These are phyloP conservation scores for Chitala chitala DNA, from an alignment of 2,113 vertebrate species.

Conservation along the genomic window DNA sequence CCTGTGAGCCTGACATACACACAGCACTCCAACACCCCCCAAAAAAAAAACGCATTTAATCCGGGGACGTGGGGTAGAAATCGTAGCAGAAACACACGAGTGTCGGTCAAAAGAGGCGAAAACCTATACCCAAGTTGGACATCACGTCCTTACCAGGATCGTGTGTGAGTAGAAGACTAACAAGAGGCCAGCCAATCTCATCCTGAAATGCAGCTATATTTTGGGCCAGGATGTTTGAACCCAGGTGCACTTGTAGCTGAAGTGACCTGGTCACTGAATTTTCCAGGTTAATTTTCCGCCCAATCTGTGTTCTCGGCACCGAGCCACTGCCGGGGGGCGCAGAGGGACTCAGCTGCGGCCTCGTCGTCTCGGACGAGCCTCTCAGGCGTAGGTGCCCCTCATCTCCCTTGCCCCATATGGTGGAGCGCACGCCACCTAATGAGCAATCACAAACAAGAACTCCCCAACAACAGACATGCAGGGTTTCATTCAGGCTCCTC, in stretches of 20 bases:
- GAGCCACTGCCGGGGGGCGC: not conserved
- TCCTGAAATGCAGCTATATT: conserved; percentile 13
- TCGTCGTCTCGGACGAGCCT: not conserved
- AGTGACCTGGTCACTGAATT: conserved; percentile 11
- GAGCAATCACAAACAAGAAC: conserved; percentile 24
- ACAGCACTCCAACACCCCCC: not conserved
- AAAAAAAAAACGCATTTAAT: not conserved
- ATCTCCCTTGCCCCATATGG: conserved; percentile 37
- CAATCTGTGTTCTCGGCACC: conserved; percentile 30
- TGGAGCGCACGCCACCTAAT: conserved; percentile 41
- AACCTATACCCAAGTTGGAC: not conserved
- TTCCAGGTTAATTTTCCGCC: conserved; percentile 36
- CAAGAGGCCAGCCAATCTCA: not conserved
- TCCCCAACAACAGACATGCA: conserved; percentile 1
- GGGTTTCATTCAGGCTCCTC: conserved; percentile 21
- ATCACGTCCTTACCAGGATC: not conserved
- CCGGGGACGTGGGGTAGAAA: not conserved
- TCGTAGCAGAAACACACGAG: too few species aligned
- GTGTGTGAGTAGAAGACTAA: not conserved
- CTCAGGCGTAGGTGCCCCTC: conserved; percentile 1
- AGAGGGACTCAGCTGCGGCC: conserved; percentile 21
- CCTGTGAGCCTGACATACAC: conserved; percentile 18
- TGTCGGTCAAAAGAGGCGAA: not conserved
- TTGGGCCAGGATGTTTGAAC: conserved; percentile 7
- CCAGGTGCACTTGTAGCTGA: conserved; percentile 5